Conservation (phyloP, 2,113 vertebrate genomes). For the Variabilichromis moorii region DNA sequence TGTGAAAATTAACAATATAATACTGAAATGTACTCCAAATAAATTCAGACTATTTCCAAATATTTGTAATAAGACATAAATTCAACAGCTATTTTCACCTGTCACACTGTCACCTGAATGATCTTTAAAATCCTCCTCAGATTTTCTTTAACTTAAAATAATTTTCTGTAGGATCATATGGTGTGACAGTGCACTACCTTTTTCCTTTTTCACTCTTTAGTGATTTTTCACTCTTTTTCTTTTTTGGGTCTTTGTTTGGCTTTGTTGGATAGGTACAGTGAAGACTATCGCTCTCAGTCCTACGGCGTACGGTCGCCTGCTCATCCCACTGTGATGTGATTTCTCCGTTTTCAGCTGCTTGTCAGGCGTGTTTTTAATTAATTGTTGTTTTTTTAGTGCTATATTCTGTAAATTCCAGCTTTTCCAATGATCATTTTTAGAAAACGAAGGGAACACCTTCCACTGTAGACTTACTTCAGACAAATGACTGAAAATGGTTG, state of each 20-base stretch:
- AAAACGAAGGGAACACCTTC: background rate
- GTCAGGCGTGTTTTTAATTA: background rate
- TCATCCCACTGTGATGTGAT: background rate
- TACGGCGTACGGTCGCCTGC: background rate
- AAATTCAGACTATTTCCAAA: background rate
- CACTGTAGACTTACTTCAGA: background rate
- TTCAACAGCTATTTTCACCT: accelerated
- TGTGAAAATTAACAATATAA: background rate
- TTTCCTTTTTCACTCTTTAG: background rate
- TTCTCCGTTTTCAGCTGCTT: background rate
- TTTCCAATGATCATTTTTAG: accelerated
- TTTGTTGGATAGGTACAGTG: background rate
- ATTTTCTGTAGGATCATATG: background rate
- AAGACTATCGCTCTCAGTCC: accelerated
- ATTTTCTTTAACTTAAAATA: background rate
- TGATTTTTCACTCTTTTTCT: background rate
- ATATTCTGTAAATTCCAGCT: background rate
- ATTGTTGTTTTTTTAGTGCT: accelerated
- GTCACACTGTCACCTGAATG: background rate
- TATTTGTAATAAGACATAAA: background rate
- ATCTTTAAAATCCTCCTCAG: background rate
- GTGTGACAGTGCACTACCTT: accelerated
- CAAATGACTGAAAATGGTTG: background rate
- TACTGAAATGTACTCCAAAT: background rate
- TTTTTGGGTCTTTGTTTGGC: background rate